Percentiles rank a stretch among this genome's conserved stretches.
Conservation (phyloP, 2,113 vertebrate species). For the Sebastes schlegelii region DNA sequence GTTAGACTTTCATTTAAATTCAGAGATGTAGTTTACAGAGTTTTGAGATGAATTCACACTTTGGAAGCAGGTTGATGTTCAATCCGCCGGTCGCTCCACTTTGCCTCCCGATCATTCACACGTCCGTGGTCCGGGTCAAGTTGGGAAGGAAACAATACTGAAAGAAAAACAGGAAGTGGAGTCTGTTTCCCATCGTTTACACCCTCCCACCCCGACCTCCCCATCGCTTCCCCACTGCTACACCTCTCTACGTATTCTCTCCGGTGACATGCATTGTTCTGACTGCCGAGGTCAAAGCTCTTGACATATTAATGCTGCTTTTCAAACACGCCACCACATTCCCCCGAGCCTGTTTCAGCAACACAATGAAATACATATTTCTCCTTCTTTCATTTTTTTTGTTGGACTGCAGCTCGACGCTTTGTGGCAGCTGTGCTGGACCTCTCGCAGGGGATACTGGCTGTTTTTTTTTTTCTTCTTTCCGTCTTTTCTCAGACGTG, state of each 20-base stretch:
- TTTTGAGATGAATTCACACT: neutral
- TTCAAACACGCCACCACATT: constrained; percentile 52
- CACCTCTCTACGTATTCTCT: constrained; percentile 54
- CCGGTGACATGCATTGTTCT: constrained; percentile 75
- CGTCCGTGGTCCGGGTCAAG: constrained; percentile 37
- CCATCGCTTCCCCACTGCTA: constrained; percentile 30
- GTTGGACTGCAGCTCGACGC: constrained; percentile 40
- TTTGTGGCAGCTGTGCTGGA: constrained; percentile 75
- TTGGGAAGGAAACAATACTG: constrained; percentile 83
- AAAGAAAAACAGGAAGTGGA: constrained; percentile 82
- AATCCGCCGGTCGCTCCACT: neutral
- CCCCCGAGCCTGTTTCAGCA: constrained; percentile 53
- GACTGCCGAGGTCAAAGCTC: constrained; percentile 73
- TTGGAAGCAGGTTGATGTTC: neutral
- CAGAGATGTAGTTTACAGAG: neutral
- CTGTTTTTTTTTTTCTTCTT: constrained; percentile 26
- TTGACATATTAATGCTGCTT: constrained; percentile 80
- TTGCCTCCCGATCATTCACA: constrained; percentile 37
- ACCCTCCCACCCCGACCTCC: constrained; percentile 33
- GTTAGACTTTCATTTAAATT: neutral
- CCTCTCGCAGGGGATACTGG: constrained; percentile 46
- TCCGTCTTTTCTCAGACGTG: constrained; percentile 68
- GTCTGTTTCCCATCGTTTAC: constrained; percentile 76
- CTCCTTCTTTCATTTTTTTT: constrained; percentile 36
- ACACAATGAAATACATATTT: constrained; percentile 79